These are phyloP conservation scores for Ormyrus nitidulus DNA, from an alignment of 2,888 invertebrate genomes.

Conservation along the genomic window DNA sequence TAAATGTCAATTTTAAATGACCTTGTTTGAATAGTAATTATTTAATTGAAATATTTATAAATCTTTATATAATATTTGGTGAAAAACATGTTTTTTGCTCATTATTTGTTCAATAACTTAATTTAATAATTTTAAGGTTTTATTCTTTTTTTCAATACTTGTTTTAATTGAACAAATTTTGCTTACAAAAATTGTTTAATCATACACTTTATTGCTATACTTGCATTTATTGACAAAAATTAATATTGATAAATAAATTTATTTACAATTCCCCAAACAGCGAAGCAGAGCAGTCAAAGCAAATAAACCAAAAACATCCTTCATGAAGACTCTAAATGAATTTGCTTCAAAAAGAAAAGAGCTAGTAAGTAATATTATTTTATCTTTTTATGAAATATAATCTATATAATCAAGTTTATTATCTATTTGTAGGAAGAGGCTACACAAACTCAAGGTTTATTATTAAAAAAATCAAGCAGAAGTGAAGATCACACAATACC, in stretches of 20 bases:
- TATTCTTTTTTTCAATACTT: neutral
- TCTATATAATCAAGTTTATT: constrained; percentile 10
- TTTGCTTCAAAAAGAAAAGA: constrained; percentile 40
- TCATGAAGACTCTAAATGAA: constrained; percentile 43
- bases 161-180: neutral
- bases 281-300: constrained; percentile 12
- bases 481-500: constrained; percentile 18
- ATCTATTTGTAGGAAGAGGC: constrained; percentile 34
- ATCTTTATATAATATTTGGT: no score
- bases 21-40: no score
- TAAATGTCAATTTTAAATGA: no score
- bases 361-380: constrained; percentile 34
- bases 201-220: neutral
- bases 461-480: constrained; percentile 8
- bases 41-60: no score
- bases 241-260: constrained; percentile 12
- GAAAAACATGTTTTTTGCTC: no score
- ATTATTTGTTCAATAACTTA: neutral
- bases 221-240: neutral
- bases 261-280: constrained; percentile 12
- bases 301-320: constrained; percentile 16
- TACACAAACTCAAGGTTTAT: constrained; percentile 11
- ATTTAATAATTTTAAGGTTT: neutral
- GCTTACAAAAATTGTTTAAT: neutral
- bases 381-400: neutral